Percentiles rank a stretch among this genome's conserved stretches.
Conservation (phyloP, 2,113 vertebrate genomes). For the Entelurus aequoreus region DNA sequence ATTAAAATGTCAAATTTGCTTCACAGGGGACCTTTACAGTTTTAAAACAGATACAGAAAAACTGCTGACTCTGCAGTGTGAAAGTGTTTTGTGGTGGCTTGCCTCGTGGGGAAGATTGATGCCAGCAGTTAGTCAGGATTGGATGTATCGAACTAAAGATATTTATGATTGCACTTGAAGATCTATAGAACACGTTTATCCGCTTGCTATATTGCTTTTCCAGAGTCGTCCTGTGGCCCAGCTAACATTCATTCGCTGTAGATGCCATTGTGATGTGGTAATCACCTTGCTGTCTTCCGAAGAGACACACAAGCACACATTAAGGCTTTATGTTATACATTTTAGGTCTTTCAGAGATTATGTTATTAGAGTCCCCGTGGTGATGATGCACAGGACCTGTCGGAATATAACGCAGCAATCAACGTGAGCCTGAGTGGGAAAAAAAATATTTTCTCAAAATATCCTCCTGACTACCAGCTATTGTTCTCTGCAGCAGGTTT, state of each 20-base stretch:
- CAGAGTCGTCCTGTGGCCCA: too few species aligned
- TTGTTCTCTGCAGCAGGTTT: too few species aligned
- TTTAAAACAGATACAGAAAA: too few species aligned
- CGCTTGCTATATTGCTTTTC: neutral
- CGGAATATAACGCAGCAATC: neutral
- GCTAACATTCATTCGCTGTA: neutral
- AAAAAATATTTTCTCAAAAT: neutral
- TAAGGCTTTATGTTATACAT: neutral
- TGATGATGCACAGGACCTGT: neutral
- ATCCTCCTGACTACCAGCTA: neutral
- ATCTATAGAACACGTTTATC: neutral
- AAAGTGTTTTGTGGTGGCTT: conserved; percentile 20
- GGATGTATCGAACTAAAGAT: neutral
- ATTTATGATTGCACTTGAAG: conserved; percentile 2
- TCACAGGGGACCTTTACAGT: too few species aligned
- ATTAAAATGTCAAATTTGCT: too few species aligned
- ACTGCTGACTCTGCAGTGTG: conserved; percentile 6
- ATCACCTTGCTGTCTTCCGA: neutral
- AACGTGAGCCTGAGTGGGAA: neutral
- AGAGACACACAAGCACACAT: neutral
- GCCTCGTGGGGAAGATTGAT: conserved; percentile 13
- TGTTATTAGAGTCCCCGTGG: neutral
- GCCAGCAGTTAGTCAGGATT: neutral
- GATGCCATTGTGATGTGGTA: neutral
- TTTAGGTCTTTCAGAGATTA: neutral